Conservation (phyloP, 2,888 invertebrate genomes). For the Lasioglossum figueresi region DNA sequence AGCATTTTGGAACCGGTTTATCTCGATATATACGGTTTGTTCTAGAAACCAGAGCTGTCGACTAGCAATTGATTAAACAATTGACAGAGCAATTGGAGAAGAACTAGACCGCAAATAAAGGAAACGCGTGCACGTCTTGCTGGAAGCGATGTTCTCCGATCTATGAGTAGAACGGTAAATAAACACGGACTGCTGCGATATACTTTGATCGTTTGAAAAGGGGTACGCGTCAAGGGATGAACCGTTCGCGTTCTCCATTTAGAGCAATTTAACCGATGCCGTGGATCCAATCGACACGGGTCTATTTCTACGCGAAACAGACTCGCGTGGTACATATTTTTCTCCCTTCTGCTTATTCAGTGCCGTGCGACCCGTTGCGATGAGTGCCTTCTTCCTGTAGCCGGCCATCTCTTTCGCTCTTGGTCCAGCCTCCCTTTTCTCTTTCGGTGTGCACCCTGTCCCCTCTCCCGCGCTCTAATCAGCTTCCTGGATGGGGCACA, state of each 20-base stretch:
- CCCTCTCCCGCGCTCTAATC: slow-evolving; percentile 75
- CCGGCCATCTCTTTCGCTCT: slow-evolving; percentile 50
- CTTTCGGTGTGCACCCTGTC: slow-evolving; percentile 73
- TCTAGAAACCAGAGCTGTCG: neutral
- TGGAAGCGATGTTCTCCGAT: neutral
- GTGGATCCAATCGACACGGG: slow-evolving; percentile 46
- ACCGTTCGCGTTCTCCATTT: slow-evolving; percentile 36
- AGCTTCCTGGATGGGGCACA: slow-evolving; percentile 81
- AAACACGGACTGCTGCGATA: neutral
- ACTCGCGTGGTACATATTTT: slow-evolving; percentile 55
- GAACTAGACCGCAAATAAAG: neutral
- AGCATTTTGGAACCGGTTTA: neutral
- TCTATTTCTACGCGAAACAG: slow-evolving; percentile 60
- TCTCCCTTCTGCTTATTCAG: slow-evolving; percentile 69
- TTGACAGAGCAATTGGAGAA: neutral
- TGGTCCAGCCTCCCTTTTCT: slow-evolving; percentile 63
- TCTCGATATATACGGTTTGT: neutral
- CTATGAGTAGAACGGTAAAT: neutral
- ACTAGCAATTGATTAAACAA: neutral
- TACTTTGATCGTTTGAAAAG: slow-evolving; percentile 1
- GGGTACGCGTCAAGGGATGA: slow-evolving; percentile 42
- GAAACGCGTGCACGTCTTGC: neutral
- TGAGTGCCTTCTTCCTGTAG: slow-evolving; percentile 81
- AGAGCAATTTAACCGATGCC: slow-evolving; percentile 43
- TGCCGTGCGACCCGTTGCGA: slow-evolving; percentile 73